A percentile compares a stretch with the other conserved stretches of the same genome.
These are phyloP conservation scores for Rambutsinella grinnellia DNA, from an alignment of 2,888 invertebrate species.

Conservation along the genomic window DNA sequence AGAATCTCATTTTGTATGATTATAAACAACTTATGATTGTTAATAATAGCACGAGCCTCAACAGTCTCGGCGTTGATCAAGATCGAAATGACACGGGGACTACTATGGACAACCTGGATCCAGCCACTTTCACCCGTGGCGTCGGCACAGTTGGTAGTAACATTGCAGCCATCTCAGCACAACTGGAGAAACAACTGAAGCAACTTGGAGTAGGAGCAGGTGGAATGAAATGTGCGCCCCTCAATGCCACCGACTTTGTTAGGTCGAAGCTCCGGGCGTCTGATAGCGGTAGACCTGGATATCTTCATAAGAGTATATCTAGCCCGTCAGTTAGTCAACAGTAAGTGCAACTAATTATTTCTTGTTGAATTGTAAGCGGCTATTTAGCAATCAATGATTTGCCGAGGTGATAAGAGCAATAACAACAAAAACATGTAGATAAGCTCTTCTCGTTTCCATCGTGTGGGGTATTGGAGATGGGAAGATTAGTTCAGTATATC, in stretches of 20 bases:
- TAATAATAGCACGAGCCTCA: conserved; percentile 63
- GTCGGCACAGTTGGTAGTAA: conserved; percentile 46
- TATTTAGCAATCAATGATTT: too few species aligned
- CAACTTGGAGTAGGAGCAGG: conserved; percentile 27
- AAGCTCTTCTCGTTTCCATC: too few species aligned
- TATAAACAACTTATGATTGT: conserved; percentile 1
- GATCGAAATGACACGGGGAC: conserved; percentile 34
- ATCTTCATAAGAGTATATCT: conserved; percentile 65
- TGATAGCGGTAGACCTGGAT: conserved; percentile 61
- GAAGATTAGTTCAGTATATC: too few species aligned
- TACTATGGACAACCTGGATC: conserved; percentile 21
- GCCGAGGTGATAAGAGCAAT: conserved; percentile 6
- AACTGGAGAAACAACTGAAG: conserved; percentile 58
- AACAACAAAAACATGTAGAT: too few species aligned
- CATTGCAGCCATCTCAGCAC: conserved; percentile 36
- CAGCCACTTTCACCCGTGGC: conserved; percentile 3
- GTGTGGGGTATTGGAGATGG: too few species aligned
- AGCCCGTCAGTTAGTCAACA: conserved; percentile 65
- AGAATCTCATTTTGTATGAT: too few species aligned
- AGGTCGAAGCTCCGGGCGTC: conserved; percentile 56
- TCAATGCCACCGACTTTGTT: conserved; percentile 54
- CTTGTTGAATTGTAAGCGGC: neutral
- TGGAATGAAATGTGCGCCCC: conserved; percentile 38
- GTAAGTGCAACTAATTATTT: conserved; percentile 37
- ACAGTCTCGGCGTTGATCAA: conserved; percentile 64